Evolutionary conservation across 1,140 invertebrate genomes (phyloP), one percentile per base, ranked within the genome.

Genomic region (Homarus americanus): DNA sequence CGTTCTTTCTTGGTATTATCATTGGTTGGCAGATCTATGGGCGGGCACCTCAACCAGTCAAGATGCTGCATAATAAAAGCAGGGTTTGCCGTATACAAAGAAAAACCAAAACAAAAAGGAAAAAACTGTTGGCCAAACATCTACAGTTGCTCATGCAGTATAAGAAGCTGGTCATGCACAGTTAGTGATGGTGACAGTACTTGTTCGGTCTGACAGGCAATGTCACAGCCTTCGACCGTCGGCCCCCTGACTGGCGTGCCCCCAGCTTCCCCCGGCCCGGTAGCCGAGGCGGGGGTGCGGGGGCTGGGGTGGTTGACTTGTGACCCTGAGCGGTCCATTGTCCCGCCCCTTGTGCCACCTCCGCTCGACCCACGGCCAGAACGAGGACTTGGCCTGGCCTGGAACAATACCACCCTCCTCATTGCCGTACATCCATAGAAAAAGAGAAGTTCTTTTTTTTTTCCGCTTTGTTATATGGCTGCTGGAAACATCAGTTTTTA

Each of bases 171-270:
- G 69, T 90, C 89, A 91, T 91, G 89, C 89, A 91, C 89, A 90
- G 88, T 90, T 90, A 90, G 88, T 90, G 86, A 87, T 87, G 86
- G 66, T 91, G 76, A 86, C 82, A 85, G 89, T 91, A 91, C 89
- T 91, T 91, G 89, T 91, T 91, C 89, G 73, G 89, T 91, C 89
- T 91, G 89, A 91, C 89, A 91, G 89, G 89, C 89, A n/a, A 91
- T 76, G 63, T 89, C 78, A 87, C 58, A 58, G 76, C 86, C 88
- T 44, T 90, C 80, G 88, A 73, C 88, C 88, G 41, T 24, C 38
- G 80, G 63, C 82, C 88, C 66, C 88, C 82, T 78, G 72, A 82
- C 49, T 44, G 73, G 49, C 15, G 83, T 53, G 73, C 63, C 89
- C 75, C 82, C 75, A 73, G 17, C 69, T 34, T 73, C 78, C 78